Conservation (phyloP, 2,797 vertebrate species). For the Chaetodon trifasciatus region DNA sequence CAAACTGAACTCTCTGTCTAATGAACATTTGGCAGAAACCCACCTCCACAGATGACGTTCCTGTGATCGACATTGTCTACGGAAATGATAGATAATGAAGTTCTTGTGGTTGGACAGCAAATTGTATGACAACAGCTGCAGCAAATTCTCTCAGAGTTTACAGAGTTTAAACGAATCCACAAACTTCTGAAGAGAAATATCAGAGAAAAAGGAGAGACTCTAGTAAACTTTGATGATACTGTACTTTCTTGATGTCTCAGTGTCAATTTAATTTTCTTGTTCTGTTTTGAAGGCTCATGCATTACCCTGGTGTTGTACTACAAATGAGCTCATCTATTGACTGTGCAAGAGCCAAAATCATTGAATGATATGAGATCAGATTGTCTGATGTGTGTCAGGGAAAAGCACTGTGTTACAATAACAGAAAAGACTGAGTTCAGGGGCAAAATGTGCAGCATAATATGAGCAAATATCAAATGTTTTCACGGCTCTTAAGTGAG, state of each 20-base stretch:
- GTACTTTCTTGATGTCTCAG: not conserved
- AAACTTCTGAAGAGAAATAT: conserved; percentile 2
- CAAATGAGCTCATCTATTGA: not conserved
- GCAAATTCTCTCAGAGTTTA: conserved; percentile 1
- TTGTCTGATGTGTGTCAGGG: not conserved
- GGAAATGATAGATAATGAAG: conserved; percentile 49
- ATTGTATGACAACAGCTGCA: conserved; percentile 45
- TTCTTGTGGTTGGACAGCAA: conserved; percentile 36
- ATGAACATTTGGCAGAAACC: conserved; percentile 35
- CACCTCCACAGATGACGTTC: conserved; percentile 20
- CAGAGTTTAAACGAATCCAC: not conserved
- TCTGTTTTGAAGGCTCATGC: conserved; percentile 2
- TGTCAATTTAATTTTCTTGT: conserved; percentile 12
- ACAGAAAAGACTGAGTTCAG: not conserved
- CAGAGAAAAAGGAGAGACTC: not conserved
- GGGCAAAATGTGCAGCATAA: conserved; percentile 19
- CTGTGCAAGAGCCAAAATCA: not conserved
- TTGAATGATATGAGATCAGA: not conserved
- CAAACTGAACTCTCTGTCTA: conserved; percentile 30
- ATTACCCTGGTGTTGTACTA: not conserved
- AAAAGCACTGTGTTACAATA: not conserved
- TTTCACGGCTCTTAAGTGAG: conserved; percentile 16
- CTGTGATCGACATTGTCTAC: conserved; percentile 17
- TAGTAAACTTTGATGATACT: not conserved
- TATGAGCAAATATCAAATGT: conserved; percentile 14